These are phyloP conservation scores for Glossophaga mutica DNA, from an alignment of 2,797 vertebrate genomes.

Conservation along the genomic window DNA sequence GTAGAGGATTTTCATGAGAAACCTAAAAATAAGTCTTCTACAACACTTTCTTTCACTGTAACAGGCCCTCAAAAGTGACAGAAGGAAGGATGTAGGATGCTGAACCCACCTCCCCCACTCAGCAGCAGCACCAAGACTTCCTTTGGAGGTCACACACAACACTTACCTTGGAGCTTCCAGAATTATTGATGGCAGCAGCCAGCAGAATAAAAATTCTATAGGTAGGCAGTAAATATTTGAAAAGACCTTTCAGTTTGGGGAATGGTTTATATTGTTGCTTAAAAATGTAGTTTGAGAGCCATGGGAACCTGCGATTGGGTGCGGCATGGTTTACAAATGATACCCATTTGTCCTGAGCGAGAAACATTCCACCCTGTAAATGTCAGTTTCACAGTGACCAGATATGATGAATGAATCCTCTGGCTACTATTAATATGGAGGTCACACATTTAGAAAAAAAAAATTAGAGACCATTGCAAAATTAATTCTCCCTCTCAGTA, in stretches of 20 bases:
- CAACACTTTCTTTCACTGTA: not conserved
- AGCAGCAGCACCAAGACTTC: constrained; percentile 36
- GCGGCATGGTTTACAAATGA: constrained; percentile 75
- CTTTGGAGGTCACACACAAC: constrained; percentile 69
- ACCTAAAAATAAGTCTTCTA: not conserved
- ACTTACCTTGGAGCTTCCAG: constrained; percentile 58
- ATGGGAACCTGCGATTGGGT: constrained; percentile 58
- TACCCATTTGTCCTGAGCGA: constrained; percentile 68
- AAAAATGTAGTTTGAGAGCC: constrained; percentile 76
- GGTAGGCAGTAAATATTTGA: constrained; percentile 79
- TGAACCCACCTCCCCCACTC: not conserved
- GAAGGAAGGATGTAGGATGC: not conserved
- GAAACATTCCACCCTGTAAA: constrained; percentile 74
- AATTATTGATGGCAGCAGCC: constrained; percentile 72
- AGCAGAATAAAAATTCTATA: constrained; percentile 75
- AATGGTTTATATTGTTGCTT: constrained; percentile 78
- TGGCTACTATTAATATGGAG: constrained; percentile 69
- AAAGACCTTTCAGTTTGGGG: constrained; percentile 75
- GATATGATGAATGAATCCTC: constrained; percentile 68
- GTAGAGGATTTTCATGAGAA: not conserved
- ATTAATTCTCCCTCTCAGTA: constrained; percentile 42
- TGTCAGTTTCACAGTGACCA: constrained; percentile 76
- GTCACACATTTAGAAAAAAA: constrained; percentile 67
- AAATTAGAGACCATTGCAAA: constrained; percentile 65
- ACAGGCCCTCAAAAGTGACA: not conserved